A percentile compares a stretch with the other conserved stretches of the same genome.
phyloP scores from a whole-genome alignment of 2,113 vertebrate genomes.

The Lagopus muta region DNA sequence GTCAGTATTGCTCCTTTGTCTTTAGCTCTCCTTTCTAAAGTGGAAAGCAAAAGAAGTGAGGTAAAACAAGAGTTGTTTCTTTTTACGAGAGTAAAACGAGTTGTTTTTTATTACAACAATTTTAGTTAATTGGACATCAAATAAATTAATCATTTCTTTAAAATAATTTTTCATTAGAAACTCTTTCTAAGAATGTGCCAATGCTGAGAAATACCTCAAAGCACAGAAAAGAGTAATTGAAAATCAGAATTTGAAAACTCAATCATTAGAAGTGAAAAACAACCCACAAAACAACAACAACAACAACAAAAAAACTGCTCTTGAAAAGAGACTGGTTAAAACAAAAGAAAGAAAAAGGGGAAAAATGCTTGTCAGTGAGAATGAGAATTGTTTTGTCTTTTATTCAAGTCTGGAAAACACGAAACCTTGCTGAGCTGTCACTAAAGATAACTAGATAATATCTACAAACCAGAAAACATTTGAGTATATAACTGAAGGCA shows the following conservation, averaged over 20 bases:
- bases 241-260: not conserved
- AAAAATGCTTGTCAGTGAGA: not conserved
- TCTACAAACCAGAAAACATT: not conserved
- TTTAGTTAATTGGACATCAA: not conserved
- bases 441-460: conserved; percentile 45
- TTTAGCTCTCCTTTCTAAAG: not conserved
- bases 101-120: not conserved
- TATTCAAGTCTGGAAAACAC: not conserved
- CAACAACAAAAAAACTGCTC: not conserved
- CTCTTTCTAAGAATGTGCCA: not conserved
- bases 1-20: not conserved
- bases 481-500: conserved; percentile 1
- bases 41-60: not conserved
- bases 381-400: not conserved
- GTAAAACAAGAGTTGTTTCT: not conserved
- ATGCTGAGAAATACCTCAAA: not conserved
- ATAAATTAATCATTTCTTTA: not conserved
- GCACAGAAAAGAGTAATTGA: not conserved
- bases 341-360: not conserved
- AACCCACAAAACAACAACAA: not conserved
- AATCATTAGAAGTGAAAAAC: not conserved
- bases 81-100: not conserved
- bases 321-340: not conserved
- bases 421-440: conserved; percentile 11
- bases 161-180: not conserved